Base-by-base conservation (phyloP, 2,888 invertebrate genomes). In the Caenorhabditis wallacei region DNA sequence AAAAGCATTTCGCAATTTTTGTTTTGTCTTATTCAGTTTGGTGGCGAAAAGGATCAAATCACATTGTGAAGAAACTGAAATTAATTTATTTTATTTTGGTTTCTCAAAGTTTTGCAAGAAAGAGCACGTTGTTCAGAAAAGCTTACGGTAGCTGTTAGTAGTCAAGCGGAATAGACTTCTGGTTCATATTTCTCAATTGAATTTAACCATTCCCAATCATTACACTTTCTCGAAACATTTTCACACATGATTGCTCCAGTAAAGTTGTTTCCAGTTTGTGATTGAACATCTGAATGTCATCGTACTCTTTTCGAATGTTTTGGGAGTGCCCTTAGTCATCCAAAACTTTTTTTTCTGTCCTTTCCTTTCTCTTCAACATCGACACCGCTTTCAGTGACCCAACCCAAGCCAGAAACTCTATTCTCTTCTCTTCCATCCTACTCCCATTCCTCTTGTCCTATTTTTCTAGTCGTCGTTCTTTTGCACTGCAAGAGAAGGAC, bases 1-100 rank as follows among this genome's bases (percentile, higher is more conserved):
- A 63, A 51, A 57, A 66, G 30, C 71, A 79, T 71, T 79, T 79
- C 79, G 79, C 71, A 71, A 79, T 71, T 69, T 61, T 43, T 51
- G 26, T 63, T 40, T 61, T 24, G 53, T 61, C 54, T 69, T 61
- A 61, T 69, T 76, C 68, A 61, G 18, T 24, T 56, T 64, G 48
- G 26, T 26, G 8, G 18, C 26, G 35, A 30, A 35, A 24, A 30
- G 46, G 57, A 70, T 57, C 46, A 70, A 26, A 70, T 48, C 57
- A 35, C 26, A 70, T 56, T 46, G 57, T 37, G 20, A 18, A 43
- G 30, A 18, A 48, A 57, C 48, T 48, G 48, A 70, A 70, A 70
- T 70, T 57, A 70, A 69, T 30, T 57, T 46, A 13, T 56, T 26
- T 46, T 48, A 26, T n/a, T 24, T 40, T 61, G 30, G 10, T 35